Evolutionary conservation across 2,888 invertebrate genomes (phyloP), one percentile per base, ranked within the genome.

Genomic region (Tenthredo scrophulariae): DNA sequence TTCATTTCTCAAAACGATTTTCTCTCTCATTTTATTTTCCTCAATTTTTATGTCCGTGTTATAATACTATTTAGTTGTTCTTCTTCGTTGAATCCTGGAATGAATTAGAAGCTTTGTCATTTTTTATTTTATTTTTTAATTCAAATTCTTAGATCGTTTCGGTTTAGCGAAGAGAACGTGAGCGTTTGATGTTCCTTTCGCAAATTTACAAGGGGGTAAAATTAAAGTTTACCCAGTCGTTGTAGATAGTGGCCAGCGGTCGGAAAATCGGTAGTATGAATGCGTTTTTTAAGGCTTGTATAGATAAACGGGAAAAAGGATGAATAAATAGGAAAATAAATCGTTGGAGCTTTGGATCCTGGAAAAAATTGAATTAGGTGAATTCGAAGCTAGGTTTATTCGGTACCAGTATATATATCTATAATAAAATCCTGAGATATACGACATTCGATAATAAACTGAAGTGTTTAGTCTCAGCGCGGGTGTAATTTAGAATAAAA

Each of bases 391-490:
- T 9, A 22, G 2, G 58, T n/a, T 58, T 58, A 22, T 22, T 58
- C 46, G 15, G 22, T 58, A 58, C 22, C 58, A 58, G 15, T 58
- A 58, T 22, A n/a, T 58, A 58, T n/a, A 54, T 15, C 15, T 54
- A 54, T 37, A 58, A 22, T 22, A n/a, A n/a, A 58, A n/a, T 9
- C 26, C 10, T 26, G 26, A 46, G 13, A 26, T 10, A 26, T 62
- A 10, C 13, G 22, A 22, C 62, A 26, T 26, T 26, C 2, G 13
- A 13, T 62, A 62, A 26, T 62, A 62, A 62, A 26, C 62, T 26
- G 7, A 62, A 62, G 62, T 62, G 62, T 62, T 62, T 62, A 62
- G 62, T 62, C 62, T 62, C 62, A 22, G 26, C n/a, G 54, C 54
- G n/a, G 54, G 54, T 54, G 54, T 54, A 26, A 62, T 62, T 22